These are phyloP conservation scores for Alsophila aescularia DNA, from an alignment of 2,888 invertebrate species.

Conservation along the genomic window DNA sequence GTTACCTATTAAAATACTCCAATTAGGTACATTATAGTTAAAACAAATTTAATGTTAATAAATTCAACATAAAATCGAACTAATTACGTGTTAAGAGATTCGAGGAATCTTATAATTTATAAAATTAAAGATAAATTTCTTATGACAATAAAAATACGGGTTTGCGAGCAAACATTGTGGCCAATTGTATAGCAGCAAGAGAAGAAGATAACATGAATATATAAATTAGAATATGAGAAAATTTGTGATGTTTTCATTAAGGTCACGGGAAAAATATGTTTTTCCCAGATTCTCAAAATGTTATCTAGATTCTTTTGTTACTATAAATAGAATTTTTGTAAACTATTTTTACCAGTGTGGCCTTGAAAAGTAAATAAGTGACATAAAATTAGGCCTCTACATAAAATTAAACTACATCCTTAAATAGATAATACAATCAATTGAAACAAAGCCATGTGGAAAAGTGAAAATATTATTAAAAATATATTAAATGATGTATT, in stretches of 20 bases:
- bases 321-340: background rate
- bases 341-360: slow-evolving; percentile 16
- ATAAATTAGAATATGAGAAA: background rate
- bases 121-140: slow-evolving; percentile 2
- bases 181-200: slow-evolving; percentile 9
- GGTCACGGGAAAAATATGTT: background rate
- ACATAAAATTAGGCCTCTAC: slow-evolving; percentile 21
- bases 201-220: background rate
- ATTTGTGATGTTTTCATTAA: too few relatives aligned
- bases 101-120: slow-evolving; percentile 44
- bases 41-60: slow-evolving; percentile 16
- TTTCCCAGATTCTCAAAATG: background rate
- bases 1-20: slow-evolving; percentile 26
- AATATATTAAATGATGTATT: slow-evolving; percentile 3
- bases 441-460: slow-evolving; percentile 13
- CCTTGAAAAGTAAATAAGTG: slow-evolving; percentile 2
- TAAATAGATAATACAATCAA: slow-evolving; percentile 17
- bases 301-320: background rate
- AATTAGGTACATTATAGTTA: slow-evolving; percentile 13
- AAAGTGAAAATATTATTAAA: slow-evolving; percentile 15
- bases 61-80: slow-evolving; percentile 25
- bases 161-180: slow-evolving; percentile 17
- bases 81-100: slow-evolving; percentile 46
- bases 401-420: slow-evolving; percentile 19
- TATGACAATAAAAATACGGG: slow-evolving; percentile 3